Base-by-base conservation (phyloP, 2,797 vertebrate genomes). In the Pseudotriccus pelzelni region DNA sequence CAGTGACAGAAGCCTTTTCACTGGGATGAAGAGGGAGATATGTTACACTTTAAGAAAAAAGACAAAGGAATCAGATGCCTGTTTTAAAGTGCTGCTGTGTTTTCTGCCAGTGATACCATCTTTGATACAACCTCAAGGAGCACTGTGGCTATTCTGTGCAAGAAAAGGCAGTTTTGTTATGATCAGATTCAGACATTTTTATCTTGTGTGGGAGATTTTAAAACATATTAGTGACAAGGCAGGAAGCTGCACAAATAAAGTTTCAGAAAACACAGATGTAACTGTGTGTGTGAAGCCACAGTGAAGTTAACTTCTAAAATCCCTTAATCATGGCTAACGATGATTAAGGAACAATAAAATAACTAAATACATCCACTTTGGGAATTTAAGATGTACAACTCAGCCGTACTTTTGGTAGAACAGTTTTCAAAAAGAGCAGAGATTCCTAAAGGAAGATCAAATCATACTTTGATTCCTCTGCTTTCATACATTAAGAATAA, bases 401-500 rank as follows among this genome's bases (percentile, higher is more conserved):
- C 34, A 78, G 66, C 36, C 2, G 3, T 18, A 55, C 55, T 75
- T 93, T 66, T 10, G 4, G 72, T 4, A 91, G 86, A 74, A 74
- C 13, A 7, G 28, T 84, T 79, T 82, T 70, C 73, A 63, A 62
- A 69, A 87, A 64, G 3, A 91, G 79, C 76, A 55, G 30, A 69
- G 44, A 93, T 86, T 95, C 89, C 85, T 88, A 82, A 82, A 94
- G 52, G 52, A 90, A 84, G 70, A 74, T 67, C 66, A 93, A 86
- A 49, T n/a, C 79, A 46, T 28, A 72, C 85, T 79, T 67, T 19
- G 63, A 90, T 70, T 93, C 70, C 87, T 73, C 69, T 74, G 63
- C 89, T 94, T 91, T 86, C 91, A 73, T 69, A 84, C 66, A 76
- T 91, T 82, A 90, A 60, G 47, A 94, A 92, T 30, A 90, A 79